phyloP scores from a whole-genome alignment of 2,797 vertebrate genomes.

The Sebastes nivosus region DNA sequence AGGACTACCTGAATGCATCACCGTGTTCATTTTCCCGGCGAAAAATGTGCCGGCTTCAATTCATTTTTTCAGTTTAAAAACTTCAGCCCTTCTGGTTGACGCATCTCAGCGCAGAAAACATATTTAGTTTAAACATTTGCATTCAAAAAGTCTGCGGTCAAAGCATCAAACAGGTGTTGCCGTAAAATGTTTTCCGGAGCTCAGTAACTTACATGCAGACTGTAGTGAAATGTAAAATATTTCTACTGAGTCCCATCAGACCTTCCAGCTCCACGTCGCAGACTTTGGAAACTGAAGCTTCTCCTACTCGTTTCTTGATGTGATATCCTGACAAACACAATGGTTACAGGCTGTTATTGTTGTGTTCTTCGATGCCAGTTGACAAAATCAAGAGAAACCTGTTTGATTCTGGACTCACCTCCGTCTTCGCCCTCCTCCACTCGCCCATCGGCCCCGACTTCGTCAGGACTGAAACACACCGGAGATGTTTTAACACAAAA shows the following conservation, averaged over 20 bases:
- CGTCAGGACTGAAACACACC: slow-evolving; percentile 62
- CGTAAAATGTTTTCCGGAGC: slow-evolving; percentile 35
- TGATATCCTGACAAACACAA: slow-evolving; percentile 77
- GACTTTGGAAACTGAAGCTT: neutral
- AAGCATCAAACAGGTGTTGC: neutral
- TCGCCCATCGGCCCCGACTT: slow-evolving; percentile 66
- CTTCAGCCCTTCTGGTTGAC: neutral
- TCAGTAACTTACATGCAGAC: slow-evolving; percentile 44
- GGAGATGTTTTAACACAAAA: neutral
- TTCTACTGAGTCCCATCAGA: neutral
- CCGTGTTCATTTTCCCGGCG: neutral
- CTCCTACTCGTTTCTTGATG: slow-evolving; percentile 80
- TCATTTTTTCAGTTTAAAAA: neutral
- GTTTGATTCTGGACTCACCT: slow-evolving; percentile 65
- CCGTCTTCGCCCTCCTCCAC: slow-evolving; percentile 79
- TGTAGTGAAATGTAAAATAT: slow-evolving; percentile 6
- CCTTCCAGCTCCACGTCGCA: neutral
- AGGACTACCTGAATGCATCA: neutral
- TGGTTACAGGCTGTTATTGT: fast-evolving
- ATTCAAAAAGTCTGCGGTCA: neutral
- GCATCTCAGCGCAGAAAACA: neutral
- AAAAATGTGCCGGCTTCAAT: neutral
- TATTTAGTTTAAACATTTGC: neutral
- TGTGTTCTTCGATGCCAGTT: neutral
- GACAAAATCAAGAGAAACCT: fast-evolving